These are phyloP conservation scores for Cheumatopsyche charites DNA, from an alignment of 1,140 invertebrate genomes.

Conservation along the genomic window DNA sequence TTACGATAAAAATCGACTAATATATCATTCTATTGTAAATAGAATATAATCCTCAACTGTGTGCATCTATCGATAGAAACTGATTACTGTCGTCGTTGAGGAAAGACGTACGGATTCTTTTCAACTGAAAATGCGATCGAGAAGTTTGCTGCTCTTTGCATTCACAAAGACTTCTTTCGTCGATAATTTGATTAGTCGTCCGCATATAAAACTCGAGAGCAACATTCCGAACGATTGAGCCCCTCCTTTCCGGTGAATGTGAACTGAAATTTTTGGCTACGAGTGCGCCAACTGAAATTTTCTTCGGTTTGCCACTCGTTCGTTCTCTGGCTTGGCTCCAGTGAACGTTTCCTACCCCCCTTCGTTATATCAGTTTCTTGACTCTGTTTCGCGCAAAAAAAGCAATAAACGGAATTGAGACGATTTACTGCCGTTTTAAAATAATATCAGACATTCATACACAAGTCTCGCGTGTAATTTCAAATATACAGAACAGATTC, in stretches of 20 bases:
- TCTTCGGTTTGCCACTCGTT: background rate
- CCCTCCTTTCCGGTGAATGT: conserved; percentile 28
- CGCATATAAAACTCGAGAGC: conserved; percentile 44
- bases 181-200: conserved; percentile 44
- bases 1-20: background rate
- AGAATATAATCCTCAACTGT: background rate
- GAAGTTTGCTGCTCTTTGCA: conserved; percentile 40
- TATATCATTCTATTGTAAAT: background rate
- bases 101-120: too few species aligned
- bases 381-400: background rate
- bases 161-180: conserved; percentile 11
- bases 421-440: conserved; percentile 8
- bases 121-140: background rate
- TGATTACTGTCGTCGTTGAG: too few species aligned
- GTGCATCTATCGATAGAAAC: too few species aligned
- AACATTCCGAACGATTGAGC: conserved; percentile 36
- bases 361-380: background rate
- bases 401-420: conserved; percentile 7
- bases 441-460: conserved; percentile 2
- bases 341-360: conserved; percentile 20
- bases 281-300: conserved; percentile 31
- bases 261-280: conserved; percentile 37
- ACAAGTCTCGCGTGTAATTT: too few species aligned
- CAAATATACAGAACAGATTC: too few species aligned
- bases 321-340: conserved; percentile 15